Evolutionary conservation across 2,113 vertebrate genomes (phyloP).

Genomic region (Thamnophis sirtalis): DNA sequence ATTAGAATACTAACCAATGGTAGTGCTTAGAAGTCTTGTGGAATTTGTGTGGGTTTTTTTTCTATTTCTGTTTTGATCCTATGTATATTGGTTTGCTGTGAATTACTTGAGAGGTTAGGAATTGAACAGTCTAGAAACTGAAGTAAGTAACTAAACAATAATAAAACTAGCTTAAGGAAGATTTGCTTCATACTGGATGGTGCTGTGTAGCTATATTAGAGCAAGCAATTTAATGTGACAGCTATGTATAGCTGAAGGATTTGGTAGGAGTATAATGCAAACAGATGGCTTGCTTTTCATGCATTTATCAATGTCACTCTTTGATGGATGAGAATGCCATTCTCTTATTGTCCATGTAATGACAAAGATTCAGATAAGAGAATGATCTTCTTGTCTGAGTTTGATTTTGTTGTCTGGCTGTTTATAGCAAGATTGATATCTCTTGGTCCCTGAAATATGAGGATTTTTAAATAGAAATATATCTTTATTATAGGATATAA

Average conservation of each 20-base stretch:
- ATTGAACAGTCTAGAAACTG: not conserved
- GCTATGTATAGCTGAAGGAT: constrained; percentile 6
- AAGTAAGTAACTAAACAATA: not conserved
- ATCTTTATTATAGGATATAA: not conserved
- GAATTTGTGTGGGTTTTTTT: not conserved
- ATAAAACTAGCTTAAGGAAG: not conserved
- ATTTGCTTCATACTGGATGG: not conserved
- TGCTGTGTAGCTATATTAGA: not conserved
- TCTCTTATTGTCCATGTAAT: constrained; percentile 26
- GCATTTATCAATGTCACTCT: constrained; percentile 25
- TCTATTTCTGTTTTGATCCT: not conserved
- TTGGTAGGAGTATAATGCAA: not conserved
- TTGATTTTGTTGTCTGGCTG: constrained; percentile 12
- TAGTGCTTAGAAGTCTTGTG: not conserved
- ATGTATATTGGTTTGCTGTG: not conserved
- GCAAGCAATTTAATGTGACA: not conserved
- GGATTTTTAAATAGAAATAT: not conserved
- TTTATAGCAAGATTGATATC: not conserved
- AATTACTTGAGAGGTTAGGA: not conserved
- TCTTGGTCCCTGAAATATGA: not conserved
- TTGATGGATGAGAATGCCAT: constrained; percentile 29
- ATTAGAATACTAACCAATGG: not conserved
- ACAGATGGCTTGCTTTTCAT: constrained; percentile 18
- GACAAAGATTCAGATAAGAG: constrained; percentile 19
- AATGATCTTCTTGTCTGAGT: not conserved